Conservation (phyloP, 2,888 invertebrate genomes). For the Protodeltote pygarga region DNA sequence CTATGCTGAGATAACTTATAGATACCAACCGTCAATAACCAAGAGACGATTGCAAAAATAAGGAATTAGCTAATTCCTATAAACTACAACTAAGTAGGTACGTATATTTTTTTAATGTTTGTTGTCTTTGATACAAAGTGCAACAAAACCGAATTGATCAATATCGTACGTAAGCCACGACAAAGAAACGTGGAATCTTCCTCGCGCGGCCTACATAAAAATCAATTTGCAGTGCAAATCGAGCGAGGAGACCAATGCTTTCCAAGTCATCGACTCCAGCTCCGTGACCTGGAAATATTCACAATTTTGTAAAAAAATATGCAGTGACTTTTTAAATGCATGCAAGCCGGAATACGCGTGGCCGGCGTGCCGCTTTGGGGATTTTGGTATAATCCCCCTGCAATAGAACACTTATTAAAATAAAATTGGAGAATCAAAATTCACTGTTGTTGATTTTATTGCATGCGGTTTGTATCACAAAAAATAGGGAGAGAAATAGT, state of each 20-base stretch:
- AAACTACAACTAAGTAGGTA: too few species aligned
- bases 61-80: too few species aligned
- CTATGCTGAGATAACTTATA: too few species aligned
- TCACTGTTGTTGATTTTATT: constrained; percentile 17
- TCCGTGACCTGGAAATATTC: constrained; percentile 76
- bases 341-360: constrained; percentile 41
- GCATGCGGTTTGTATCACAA: constrained; percentile 10
- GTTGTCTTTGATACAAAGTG: constrained; percentile 30
- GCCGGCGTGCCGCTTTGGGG: constrained; percentile 32
- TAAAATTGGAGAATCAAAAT: constrained; percentile 22
- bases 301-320: constrained; percentile 69
- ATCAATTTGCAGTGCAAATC: constrained; percentile 85
- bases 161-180: constrained; percentile 12
- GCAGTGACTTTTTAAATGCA: constrained; percentile 59
- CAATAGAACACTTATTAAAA: constrained; percentile 36
- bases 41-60: too few species aligned
- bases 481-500: too few species aligned
- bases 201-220: constrained; percentile 73
- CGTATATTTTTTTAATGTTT: too few species aligned
- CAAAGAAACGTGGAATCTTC: constrained; percentile 43
- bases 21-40: too few species aligned
- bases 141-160: neutral
- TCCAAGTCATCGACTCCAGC: constrained; percentile 80
- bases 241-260: constrained; percentile 81
- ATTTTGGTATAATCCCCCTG: constrained; percentile 47